These are phyloP conservation scores for Periphyllus acericola DNA, from an alignment of 2,888 invertebrate species.

Conservation along the genomic window DNA sequence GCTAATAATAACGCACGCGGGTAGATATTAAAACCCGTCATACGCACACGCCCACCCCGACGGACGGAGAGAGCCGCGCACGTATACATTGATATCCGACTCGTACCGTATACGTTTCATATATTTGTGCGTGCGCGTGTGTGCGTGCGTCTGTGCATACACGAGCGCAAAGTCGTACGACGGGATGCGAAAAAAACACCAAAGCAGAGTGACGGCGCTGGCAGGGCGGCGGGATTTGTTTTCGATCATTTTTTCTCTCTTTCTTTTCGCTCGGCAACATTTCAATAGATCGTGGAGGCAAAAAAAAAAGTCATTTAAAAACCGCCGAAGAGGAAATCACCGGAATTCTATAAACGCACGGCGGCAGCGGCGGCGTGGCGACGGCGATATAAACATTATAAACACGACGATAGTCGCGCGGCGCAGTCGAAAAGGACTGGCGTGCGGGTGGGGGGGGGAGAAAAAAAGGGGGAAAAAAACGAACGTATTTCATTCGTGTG, in stretches of 20 bases:
- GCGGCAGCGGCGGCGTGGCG: not conserved
- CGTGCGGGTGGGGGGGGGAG: not conserved
- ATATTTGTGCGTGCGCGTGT: not conserved
- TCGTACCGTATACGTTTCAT: not conserved
- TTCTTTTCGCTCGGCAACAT: constrained; percentile 36
- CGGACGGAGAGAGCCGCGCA: not conserved
- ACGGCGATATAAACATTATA: constrained; percentile 10
- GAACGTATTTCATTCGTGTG: constrained; percentile 53
- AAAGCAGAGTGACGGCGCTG: not conserved
- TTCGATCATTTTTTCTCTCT: constrained; percentile 42
- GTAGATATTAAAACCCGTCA: constrained; percentile 51
- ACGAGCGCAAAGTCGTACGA: not conserved
- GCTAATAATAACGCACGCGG: constrained; percentile 40
- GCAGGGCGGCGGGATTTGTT: constrained; percentile 16
- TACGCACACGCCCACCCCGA: not conserved
- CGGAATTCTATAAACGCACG: constrained; percentile 49
- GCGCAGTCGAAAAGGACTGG: not conserved
- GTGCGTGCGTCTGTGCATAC: not conserved
- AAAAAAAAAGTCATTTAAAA: constrained; percentile 59
- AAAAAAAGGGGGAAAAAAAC: not conserved
- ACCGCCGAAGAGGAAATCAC: constrained; percentile 33
- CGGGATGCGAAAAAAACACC: not conserved
- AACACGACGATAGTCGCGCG: not conserved
- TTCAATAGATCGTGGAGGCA: constrained; percentile 46
- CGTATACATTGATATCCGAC: constrained; percentile 41